A percentile compares a stretch with the other conserved stretches of the same genome.
Evolutionary conservation across 2,113 vertebrate genomes (phyloP).

Genomic region (Istiophorus platypterus): DNA sequence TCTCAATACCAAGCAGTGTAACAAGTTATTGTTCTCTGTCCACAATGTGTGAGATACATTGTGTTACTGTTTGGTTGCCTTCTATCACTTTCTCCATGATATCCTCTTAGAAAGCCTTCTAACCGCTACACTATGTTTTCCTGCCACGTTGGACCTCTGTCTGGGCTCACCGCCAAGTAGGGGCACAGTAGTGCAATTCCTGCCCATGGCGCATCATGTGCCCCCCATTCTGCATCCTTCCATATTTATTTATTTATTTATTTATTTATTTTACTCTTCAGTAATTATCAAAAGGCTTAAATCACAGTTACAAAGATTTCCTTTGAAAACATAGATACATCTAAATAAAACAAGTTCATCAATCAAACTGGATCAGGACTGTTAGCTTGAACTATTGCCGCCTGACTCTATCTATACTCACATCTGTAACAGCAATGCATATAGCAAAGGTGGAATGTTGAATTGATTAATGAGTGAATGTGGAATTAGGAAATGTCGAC

Average conservation of each 20-base stretch:
- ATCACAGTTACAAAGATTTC: not conserved
- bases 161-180: not conserved
- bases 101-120: too few species aligned
- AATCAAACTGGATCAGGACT: constrained; percentile 17
- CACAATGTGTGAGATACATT: not conserved
- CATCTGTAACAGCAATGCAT: not conserved
- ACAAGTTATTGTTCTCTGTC: not conserved
- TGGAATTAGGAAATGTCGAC: not conserved
- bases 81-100: too few species aligned
- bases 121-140: too few species aligned
- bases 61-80: not conserved
- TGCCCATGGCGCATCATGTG: not conserved
- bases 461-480: constrained; percentile 2
- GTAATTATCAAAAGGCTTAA: not conserved
- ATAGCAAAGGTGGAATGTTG: not conserved
- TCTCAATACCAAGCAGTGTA: not conserved
- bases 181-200: not conserved
- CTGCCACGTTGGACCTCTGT: too few species aligned
- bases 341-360: constrained; percentile 4
- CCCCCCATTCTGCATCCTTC: not conserved
- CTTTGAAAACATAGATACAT: not conserved
- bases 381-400: not conserved
- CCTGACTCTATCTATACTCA: not conserved
- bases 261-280: constrained; percentile 1
- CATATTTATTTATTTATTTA: too few species aligned